Percentiles rank a stretch among this genome's conserved stretches.
phyloP scores from a whole-genome alignment of 2,797 vertebrate species.

The Takifugu ocellatus region DNA sequence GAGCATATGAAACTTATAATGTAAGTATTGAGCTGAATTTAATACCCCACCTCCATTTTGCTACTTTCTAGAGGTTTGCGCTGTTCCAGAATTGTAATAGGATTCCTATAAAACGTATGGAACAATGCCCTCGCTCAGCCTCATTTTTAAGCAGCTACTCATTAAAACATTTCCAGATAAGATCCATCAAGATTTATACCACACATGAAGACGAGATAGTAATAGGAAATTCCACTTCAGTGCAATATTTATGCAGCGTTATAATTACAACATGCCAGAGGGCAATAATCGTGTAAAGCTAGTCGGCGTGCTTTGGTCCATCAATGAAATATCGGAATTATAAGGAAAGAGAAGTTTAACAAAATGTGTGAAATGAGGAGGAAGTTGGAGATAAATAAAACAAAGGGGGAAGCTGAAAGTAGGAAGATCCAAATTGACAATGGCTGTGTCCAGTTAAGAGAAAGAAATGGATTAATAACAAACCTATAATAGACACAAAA shows the following conservation, averaged over 20 bases:
- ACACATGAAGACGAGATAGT: background rate
- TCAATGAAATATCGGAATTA: background rate
- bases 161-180: background rate
- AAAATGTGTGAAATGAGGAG: constrained; percentile 7
- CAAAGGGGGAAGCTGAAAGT: constrained; percentile 1
- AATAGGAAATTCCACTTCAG: constrained; percentile 7
- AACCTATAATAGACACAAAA: too few relatives aligned
- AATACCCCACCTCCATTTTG: background rate
- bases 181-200: background rate
- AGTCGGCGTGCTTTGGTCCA: background rate
- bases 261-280: background rate
- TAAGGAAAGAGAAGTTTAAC: constrained; percentile 29
- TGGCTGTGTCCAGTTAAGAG: too few relatives aligned
- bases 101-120: background rate
- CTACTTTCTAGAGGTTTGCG: too few relatives aligned
- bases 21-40: too few relatives aligned
- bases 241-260: constrained; percentile 8
- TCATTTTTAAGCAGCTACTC: background rate
- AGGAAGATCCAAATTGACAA: too few relatives aligned
- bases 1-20: background rate
- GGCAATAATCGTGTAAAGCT: too few relatives aligned
- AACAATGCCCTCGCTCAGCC: background rate
- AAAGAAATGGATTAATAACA: too few relatives aligned
- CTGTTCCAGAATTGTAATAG: too few relatives aligned
- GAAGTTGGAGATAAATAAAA: constrained; percentile 14